Evolutionary conservation across 1,140 invertebrate genomes (phyloP), one percentile per base, ranked within the genome.

Genomic region (Neodiprion virginianus): DNA sequence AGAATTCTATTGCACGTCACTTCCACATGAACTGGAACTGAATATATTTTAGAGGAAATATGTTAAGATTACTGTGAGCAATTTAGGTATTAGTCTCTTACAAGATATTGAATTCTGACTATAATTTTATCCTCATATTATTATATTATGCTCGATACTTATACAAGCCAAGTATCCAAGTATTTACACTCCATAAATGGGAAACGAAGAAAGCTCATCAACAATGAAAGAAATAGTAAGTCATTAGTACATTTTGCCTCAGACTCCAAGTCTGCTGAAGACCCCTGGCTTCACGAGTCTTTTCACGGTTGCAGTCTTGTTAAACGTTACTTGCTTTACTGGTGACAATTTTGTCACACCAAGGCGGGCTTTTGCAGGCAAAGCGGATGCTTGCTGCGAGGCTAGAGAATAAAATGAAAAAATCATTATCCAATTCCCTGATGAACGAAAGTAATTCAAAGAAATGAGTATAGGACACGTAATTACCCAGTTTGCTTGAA

Each of bases 311-410:
- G 85, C 67, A 67, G 85, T 74, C 78, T 81, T 87, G 61, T 88
- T 85, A 48, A 89, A 89, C 23, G 88, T 88, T 1, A 89, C 88
- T 84, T 89, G 88, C 75, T 89, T 89, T 8, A 80, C 73, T 67
- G 66, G 47, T 7, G 17, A 74, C 14, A 68, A 28, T 71, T 66
- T 73, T 7, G 74, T 47, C 1, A 76, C 23, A 67, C 88, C 88
- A 0, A 89, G 71, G 14, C 88, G 81, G 49, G 87, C 83, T 77
- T 89, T 89, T n/a, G 88, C 88, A 48, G 88, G 83, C 61, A 88
- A 69, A 12, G 77, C 71, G 69, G 71, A 73, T 0, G 82, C 48
- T 78, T 83, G 78, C 74, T 88, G 85, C 4, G 88, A 88, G n/a
- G 85, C 87, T 89, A 73, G 7, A 83, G 80, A 61, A 77, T 71